These are phyloP conservation scores for Brevimyrus niger DNA, from an alignment of 2,113 vertebrate genomes.

Conservation along the genomic window DNA sequence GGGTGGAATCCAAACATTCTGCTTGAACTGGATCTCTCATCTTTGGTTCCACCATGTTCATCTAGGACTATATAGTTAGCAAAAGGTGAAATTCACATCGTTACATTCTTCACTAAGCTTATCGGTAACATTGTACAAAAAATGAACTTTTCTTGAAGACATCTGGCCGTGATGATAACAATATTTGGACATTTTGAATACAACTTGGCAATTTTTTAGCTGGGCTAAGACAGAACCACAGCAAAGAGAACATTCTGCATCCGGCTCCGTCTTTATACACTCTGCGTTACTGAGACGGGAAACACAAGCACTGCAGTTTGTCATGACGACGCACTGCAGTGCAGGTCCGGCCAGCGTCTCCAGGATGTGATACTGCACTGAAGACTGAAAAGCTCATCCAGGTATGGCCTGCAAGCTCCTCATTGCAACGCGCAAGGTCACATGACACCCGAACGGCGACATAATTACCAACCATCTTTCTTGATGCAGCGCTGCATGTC, in stretches of 20 bases:
- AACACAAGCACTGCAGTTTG: constrained; percentile 46
- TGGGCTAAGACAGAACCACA: not conserved
- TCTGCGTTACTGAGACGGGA: constrained; percentile 13
- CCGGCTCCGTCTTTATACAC: not conserved
- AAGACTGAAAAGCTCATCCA: not conserved
- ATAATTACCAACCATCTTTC: not conserved
- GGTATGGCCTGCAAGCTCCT: not conserved
- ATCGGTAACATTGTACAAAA: not conserved
- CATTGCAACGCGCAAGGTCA: not conserved
- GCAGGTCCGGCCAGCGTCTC: constrained; percentile 48
- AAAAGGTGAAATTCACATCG: not conserved
- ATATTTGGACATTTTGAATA: not conserved
- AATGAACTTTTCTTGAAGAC: not conserved
- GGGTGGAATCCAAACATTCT: constrained; percentile 9
- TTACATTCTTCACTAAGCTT: not conserved
- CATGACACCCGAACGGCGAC: not conserved
- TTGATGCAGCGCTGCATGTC: not conserved
- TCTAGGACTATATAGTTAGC: not conserved
- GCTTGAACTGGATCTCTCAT: not conserved
- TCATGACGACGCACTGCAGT: constrained; percentile 21
- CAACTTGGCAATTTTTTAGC: not conserved
- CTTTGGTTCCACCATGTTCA: not conserved
- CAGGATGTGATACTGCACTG: constrained; percentile 1
- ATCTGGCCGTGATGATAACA: not conserved
- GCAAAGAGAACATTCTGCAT: not conserved